Conservation (phyloP, 2,797 vertebrate species). For the Sebastes oblongus region DNA sequence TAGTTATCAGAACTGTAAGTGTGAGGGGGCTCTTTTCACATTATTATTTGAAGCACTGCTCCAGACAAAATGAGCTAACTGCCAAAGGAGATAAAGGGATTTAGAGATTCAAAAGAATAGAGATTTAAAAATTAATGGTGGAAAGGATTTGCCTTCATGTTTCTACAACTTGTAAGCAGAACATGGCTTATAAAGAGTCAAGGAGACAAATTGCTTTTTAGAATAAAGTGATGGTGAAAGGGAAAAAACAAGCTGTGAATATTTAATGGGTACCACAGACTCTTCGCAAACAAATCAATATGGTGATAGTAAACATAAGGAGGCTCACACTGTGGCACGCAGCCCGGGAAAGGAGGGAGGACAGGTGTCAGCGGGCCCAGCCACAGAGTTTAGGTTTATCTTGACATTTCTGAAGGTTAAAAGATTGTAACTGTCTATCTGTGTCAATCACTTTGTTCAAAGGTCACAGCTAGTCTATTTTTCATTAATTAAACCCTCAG, state of each 20-base stretch:
- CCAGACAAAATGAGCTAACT: conserved; percentile 73
- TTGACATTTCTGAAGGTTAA: conserved; percentile 87
- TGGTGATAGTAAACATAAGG: conserved; percentile 74
- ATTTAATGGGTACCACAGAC: conserved; percentile 78
- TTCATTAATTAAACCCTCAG: conserved; percentile 83
- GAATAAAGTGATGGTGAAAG: conserved; percentile 78
- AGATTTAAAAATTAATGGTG: conserved; percentile 79
- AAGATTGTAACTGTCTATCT: conserved; percentile 83
- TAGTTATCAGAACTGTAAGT: conserved; percentile 63
- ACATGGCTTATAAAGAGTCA: conserved; percentile 67
- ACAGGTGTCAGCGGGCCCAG: conserved; percentile 71
- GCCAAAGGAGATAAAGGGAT: conserved; percentile 74
- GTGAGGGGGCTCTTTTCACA: conserved; percentile 50
- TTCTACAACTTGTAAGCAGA: conserved; percentile 70
- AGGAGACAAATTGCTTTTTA: conserved; percentile 77
- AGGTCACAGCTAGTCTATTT: conserved; percentile 82
- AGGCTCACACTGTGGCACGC: conserved; percentile 64
- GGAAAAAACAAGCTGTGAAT: conserved; percentile 79
- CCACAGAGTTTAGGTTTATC: conserved; percentile 74
- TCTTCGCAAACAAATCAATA: conserved; percentile 84
- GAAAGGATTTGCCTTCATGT: conserved; percentile 77
- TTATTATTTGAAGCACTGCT: conserved; percentile 73
- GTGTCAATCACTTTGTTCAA: conserved; percentile 83
- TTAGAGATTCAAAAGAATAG: conserved; percentile 77
- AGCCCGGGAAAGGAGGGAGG: conserved; percentile 48